Conservation (phyloP, 2,797 vertebrate species). For the Sorex maritimensis region DNA sequence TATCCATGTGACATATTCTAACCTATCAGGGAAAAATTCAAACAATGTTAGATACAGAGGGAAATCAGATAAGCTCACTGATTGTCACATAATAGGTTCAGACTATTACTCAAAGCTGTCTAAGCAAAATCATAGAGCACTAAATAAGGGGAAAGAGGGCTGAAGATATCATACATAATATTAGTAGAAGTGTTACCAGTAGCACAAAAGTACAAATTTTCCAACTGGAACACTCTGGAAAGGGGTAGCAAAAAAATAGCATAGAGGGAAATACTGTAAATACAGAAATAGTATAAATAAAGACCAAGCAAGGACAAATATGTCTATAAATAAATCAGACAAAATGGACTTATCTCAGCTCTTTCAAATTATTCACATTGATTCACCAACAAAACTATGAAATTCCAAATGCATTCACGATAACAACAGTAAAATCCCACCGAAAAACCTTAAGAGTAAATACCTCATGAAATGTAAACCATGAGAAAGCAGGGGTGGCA, state of each 20-base stretch:
- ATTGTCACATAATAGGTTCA: neutral
- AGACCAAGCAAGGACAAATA: neutral
- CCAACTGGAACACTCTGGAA: neutral
- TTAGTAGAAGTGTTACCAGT: neutral
- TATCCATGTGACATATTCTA: neutral
- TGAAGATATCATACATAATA: neutral
- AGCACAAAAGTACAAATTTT: conserved; percentile 2
- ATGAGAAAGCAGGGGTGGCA: neutral
- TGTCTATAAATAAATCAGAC: neutral
- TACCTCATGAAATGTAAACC: too few species aligned
- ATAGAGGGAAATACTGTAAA: neutral
- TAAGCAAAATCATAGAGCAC: neutral
- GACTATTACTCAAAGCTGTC: neutral
- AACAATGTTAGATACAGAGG: neutral
- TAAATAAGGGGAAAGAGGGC: neutral
- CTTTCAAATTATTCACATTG: neutral
- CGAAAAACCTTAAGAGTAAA: too few species aligned
- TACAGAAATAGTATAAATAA: neutral
- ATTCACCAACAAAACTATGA: neutral
- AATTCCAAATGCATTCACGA: neutral
- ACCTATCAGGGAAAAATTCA: conserved; percentile 5
- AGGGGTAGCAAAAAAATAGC: neutral
- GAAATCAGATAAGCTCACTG: neutral
- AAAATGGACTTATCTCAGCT: neutral
- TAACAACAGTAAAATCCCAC: too few species aligned